Conservation (phyloP, 1,140 invertebrate species). For the Meloidogyne floridensis region DNA sequence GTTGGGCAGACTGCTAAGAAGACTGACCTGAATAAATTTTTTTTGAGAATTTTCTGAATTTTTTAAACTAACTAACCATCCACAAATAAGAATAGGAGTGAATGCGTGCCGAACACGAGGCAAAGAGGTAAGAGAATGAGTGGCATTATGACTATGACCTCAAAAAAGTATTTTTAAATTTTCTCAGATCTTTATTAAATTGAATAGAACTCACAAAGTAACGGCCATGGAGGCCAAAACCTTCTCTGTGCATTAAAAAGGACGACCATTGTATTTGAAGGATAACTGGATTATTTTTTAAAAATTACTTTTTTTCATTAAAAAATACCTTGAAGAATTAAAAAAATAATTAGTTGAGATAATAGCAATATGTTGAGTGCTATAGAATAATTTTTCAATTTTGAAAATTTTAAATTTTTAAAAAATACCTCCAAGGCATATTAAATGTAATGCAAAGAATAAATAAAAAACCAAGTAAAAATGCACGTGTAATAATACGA, state of each 20-base stretch:
- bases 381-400: background rate
- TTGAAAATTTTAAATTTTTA: background rate
- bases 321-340: constrained; percentile 33
- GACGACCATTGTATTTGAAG: constrained; percentile 56
- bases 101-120: constrained; percentile 46
- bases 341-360: constrained; percentile 51
- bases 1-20: constrained; percentile 48
- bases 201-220: constrained; percentile 38
- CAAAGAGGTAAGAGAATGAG: constrained; percentile 22
- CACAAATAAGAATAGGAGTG: constrained; percentile 53
- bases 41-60: background rate
- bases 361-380: constrained; percentile 43
- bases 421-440: constrained; percentile 29
- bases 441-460: constrained; percentile 37
- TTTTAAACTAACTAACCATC: constrained; percentile 39
- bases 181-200: background rate
- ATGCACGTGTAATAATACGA: background rate
- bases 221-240: constrained; percentile 55
- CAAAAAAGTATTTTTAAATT: background rate
- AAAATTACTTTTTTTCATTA: background rate
- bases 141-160: constrained; percentile 34
- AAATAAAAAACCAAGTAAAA: constrained; percentile 11
- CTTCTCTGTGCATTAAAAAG: constrained; percentile 56
- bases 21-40: constrained; percentile 32
- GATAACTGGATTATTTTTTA: constrained; percentile 43